Evolutionary conservation across 2,113 vertebrate genomes (phyloP), one percentile per base, ranked within the genome.

Genomic region (Microcebus griseorufus): DNA sequence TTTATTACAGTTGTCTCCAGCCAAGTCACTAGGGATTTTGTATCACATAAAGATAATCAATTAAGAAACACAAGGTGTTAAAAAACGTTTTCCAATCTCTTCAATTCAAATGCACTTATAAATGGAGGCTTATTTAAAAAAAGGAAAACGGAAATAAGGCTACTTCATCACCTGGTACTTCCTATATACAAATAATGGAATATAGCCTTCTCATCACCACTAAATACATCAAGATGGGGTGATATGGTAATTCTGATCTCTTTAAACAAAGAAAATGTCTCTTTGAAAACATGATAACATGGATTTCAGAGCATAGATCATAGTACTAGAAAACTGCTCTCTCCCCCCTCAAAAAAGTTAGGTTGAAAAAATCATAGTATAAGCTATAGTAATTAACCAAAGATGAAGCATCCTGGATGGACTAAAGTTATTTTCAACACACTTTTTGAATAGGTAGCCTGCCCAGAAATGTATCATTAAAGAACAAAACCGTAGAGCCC

Each of bases 401-500:
- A 53, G 86, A 51, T 23, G 79, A 96, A 75, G 48, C 32, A 39
- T 37, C 39, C 32, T 79, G 6, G 69, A 97, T 0, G 64, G 76
- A 90, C 6, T 27, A 0, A 20, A 58, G 39, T 55, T 95, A 94
- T 27, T 55, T 48, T 97, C 96, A 97, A 98, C 95, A 69, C 29
- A 95, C 79, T 90, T 95, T 96, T 88, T 96, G 85, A 95, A 65
- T 86, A 73, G 62, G n/a, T 20, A 83, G 32, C 12, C 95, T 92
- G 96, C 85, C 83, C 96, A 94, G 73, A 97, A 98, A 97, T 94
- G 96, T 79, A 75, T 91, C 97, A 98, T 97, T 97, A 97, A 97
- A 94, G 65, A 93, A 45, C 8, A 97, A 67, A 83, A 96, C 88
- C 83, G 39, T 3, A 27, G 22, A 94, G 73, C 45, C 81, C 23